Percentiles rank a stretch among this genome's conserved stretches.
Conservation (phyloP, 2,113 vertebrate species). For the Peucedramus taeniatus region DNA sequence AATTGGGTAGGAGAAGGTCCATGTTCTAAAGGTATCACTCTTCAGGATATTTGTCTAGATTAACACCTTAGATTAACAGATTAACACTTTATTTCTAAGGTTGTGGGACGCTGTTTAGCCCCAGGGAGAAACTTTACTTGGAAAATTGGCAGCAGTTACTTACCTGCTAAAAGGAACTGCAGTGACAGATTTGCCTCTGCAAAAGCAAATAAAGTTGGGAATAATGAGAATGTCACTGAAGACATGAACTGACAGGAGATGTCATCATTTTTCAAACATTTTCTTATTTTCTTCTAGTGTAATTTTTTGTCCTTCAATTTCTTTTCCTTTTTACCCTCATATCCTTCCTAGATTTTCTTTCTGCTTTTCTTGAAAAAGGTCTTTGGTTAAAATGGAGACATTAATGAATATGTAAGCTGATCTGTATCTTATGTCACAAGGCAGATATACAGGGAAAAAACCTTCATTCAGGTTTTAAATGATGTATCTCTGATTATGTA, state of each 20-base stretch:
- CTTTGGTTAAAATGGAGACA: background rate
- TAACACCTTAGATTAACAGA: background rate
- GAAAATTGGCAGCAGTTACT: background rate
- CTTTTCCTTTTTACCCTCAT: background rate
- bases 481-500: background rate
- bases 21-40: background rate
- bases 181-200: background rate
- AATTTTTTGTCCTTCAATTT: background rate
- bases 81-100: background rate
- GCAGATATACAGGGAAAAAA: background rate
- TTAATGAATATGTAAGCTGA: background rate
- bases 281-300: background rate
- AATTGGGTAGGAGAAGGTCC: background rate
- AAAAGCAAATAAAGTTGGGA: background rate
- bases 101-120: background rate
- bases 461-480: background rate
- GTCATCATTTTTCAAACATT: background rate
- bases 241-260: background rate
- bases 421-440: background rate
- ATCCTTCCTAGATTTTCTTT: background rate
- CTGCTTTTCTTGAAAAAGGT: background rate
- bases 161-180: background rate
- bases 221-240: background rate
- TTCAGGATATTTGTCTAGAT: background rate
- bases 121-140: background rate